Evolutionary conservation across 1,140 invertebrate species (phyloP), one percentile per base, ranked within the genome.

Genomic region (Bilobella aurantiaca): DNA sequence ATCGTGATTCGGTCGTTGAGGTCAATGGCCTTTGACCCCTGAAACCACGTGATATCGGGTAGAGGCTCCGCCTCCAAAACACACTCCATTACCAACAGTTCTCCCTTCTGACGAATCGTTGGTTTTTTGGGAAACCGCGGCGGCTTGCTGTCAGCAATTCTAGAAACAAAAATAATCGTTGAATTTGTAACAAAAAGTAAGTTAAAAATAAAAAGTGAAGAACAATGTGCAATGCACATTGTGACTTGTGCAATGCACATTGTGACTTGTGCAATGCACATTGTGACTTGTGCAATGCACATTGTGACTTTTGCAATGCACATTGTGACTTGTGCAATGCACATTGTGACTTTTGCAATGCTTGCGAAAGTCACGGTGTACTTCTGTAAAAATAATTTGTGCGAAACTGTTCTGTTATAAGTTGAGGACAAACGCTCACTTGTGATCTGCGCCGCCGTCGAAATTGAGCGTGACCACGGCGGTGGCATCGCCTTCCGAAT

Each of bases 81-180:
- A 79, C 94, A 97, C 80, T 96, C 93, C 91, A 97, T 94, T 71
- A 96, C 86, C 70, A 97, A 83, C 60, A 91, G 77, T 77, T 96
- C 93, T 49, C 93, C 93, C 68, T 93, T 89, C 82, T 97, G 94
- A 73, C 90, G 86, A 73, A 98, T 97, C 31, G 91, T 94, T 61
- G 94, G 94, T 78, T 96, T 96, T 83, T 96, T 96, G 49, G 94
- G 93, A 78, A 98, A 98, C 73, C 93, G 83, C 56, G 93, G 94
- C 65, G 92, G 86, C 81, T 96, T 96, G 69, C 92, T 93, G 74
- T 93, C 90, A 30, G 91, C 90, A 80, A 94, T 91, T 86, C 91
- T 95, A 81, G 63, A 69, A 73, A 73, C 68, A 68, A 69, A 8
- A 53, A 12, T 23, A 21, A 29, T 25, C 3, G 16, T 25, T 59